These are phyloP conservation scores for Trematomus loennbergii DNA, from an alignment of 2,113 vertebrate genomes.

Conservation along the genomic window DNA sequence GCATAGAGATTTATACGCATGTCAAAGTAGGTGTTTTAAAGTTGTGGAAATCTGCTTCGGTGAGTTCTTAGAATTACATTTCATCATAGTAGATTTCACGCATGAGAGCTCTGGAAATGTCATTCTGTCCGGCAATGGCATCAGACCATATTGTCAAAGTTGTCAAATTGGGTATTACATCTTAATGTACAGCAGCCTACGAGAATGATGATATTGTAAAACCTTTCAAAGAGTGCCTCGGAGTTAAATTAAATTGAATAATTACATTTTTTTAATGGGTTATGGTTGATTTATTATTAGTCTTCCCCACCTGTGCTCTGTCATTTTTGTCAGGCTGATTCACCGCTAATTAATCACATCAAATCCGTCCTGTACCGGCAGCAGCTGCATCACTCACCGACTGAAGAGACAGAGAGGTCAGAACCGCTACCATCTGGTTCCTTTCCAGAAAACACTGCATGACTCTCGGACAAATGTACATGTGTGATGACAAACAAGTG, in stretches of 20 bases:
- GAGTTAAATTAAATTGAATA: neutral
- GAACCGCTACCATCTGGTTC: slow-evolving; percentile 62
- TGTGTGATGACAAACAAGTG: slow-evolving; percentile 46
- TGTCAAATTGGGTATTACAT: neutral
- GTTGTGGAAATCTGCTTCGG: neutral
- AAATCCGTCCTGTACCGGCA: slow-evolving; percentile 22
- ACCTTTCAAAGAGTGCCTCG: neutral
- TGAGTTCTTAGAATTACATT: slow-evolving; percentile 10
- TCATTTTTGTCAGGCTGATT: slow-evolving; percentile 48
- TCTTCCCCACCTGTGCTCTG: slow-evolving; percentile 48
- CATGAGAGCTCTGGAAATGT: neutral
- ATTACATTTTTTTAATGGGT: neutral
- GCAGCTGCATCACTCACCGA: slow-evolving; percentile 33
- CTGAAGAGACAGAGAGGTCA: slow-evolving; percentile 44
- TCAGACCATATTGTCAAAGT: neutral
- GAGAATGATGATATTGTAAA: neutral
- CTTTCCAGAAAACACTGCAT: slow-evolving; percentile 27
- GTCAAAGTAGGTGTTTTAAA: slow-evolving; percentile 1
- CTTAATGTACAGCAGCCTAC: neutral
- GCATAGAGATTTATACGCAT: slow-evolving; percentile 23
- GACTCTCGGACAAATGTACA: slow-evolving; percentile 36
- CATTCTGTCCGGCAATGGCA: neutral
- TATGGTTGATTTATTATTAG: slow-evolving; percentile 8
- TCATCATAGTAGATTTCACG: neutral
- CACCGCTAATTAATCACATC: slow-evolving; percentile 57